Conservation (phyloP, 2,888 invertebrate species). For the Pammene aurita region DNA sequence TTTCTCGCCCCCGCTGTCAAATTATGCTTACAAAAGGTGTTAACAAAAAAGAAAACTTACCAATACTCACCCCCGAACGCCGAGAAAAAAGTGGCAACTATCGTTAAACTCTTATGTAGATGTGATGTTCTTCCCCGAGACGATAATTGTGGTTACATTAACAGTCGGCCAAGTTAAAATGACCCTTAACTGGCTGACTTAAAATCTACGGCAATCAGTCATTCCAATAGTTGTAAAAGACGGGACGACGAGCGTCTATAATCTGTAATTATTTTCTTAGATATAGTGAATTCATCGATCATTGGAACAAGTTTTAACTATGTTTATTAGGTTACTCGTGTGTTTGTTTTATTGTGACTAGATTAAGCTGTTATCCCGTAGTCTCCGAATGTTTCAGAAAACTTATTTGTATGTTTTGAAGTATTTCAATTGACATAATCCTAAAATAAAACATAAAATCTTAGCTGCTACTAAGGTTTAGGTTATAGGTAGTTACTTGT, state of each 20-base stretch:
- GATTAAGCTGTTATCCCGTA: background rate
- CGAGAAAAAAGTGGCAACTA: slow-evolving; percentile 1
- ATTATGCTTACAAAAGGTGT: slow-evolving; percentile 83
- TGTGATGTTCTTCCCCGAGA: background rate
- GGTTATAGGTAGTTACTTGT: no score
- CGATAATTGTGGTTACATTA: background rate
- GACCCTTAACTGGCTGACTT: background rate
- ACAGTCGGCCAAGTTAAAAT: slow-evolving; percentile 11
- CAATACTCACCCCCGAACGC: slow-evolving; percentile 48
- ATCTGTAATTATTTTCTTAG: slow-evolving; percentile 20
- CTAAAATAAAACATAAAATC: no score
- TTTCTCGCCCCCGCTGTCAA: slow-evolving; percentile 81
- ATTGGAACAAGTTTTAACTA: slow-evolving; percentile 21
- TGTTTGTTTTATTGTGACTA: background rate
- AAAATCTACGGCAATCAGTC: background rate
- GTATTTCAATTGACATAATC: no score
- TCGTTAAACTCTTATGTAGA: background rate
- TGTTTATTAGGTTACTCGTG: background rate
- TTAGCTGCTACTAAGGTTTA: no score
- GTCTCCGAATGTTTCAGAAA: no score
- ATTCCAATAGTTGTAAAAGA: slow-evolving; percentile 17
- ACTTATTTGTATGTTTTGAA: background rate
- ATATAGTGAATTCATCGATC: slow-evolving; percentile 19
- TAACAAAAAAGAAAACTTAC: slow-evolving; percentile 76
- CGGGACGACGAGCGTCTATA: slow-evolving; percentile 9